These are phyloP conservation scores for Coregonus clupeaformis DNA, from an alignment of 2,113 vertebrate genomes.

Conservation along the genomic window DNA sequence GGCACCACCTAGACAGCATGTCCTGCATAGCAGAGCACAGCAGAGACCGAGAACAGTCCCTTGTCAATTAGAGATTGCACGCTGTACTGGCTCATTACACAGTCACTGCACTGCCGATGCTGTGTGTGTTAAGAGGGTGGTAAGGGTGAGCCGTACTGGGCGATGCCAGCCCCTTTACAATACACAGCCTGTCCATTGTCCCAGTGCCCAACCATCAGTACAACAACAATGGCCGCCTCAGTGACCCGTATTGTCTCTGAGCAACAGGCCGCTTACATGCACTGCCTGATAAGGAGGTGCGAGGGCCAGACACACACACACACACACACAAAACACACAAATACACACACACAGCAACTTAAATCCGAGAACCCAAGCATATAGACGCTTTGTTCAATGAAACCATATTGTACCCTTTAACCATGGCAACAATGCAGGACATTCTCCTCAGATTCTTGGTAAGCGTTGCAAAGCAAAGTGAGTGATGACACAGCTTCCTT, in stretches of 20 bases:
- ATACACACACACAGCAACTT: slow-evolving; percentile 9
- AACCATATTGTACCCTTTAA: not conserved
- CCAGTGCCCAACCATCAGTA: slow-evolving; percentile 49
- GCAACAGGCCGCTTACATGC: slow-evolving; percentile 47
- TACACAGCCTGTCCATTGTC: slow-evolving; percentile 57
- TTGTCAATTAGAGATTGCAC: slow-evolving; percentile 34
- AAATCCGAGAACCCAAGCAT: not conserved
- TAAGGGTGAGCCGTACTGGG: slow-evolving; percentile 38
- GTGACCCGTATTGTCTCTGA: slow-evolving; percentile 58
- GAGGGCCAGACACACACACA: slow-evolving; percentile 22
- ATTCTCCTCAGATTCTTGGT: slow-evolving; percentile 25
- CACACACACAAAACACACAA: slow-evolving; percentile 3
- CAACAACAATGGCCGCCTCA: slow-evolving; percentile 67
- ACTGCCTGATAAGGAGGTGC: slow-evolving; percentile 47
- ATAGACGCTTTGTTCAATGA: not conserved
- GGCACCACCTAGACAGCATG: not conserved
- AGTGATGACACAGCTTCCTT: slow-evolving; percentile 14
- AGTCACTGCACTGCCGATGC: not conserved
- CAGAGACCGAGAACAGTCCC: slow-evolving; percentile 23
- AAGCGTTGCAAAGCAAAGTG: slow-evolving; percentile 5
- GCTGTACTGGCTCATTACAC: not conserved
- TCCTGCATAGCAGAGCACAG: not conserved
- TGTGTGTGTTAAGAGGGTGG: not conserved
- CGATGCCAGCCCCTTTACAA: slow-evolving; percentile 54
- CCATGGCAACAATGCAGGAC: slow-evolving; percentile 30